These are phyloP conservation scores for Tachina grossa DNA, from an alignment of 2,888 invertebrate genomes.

Conservation along the genomic window DNA sequence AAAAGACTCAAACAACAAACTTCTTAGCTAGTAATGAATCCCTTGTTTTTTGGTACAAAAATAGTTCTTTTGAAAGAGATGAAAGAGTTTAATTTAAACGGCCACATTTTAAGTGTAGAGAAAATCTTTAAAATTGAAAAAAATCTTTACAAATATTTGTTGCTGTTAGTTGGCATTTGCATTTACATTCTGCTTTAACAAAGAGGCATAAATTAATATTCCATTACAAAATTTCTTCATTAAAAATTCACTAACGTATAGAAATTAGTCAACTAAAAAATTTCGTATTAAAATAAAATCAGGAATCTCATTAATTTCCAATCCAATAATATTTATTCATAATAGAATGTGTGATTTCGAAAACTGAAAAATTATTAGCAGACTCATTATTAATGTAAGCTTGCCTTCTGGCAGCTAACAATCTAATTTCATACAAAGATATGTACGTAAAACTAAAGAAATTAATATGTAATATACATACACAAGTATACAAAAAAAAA, in stretches of 20 bases:
- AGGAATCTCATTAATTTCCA: neutral
- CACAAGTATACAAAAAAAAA: slow-evolving; percentile 10
- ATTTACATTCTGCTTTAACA: neutral
- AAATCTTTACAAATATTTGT: neutral
- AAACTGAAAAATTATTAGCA: neutral
- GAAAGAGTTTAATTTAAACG: too few species aligned
- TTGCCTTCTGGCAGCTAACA: slow-evolving; percentile 38
- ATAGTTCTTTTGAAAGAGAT: too few species aligned
- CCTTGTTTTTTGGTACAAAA: neutral
- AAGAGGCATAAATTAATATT: neutral
- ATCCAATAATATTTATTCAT: slow-evolving; percentile 2
- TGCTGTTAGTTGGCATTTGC: neutral
- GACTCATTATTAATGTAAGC: neutral
- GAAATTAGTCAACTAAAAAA: neutral
- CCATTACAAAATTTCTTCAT: neutral
- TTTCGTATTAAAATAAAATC: neutral
- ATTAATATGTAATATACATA: slow-evolving; percentile 41
- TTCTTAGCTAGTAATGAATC: neutral
- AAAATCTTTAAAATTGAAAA: neutral
- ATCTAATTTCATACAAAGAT: slow-evolving; percentile 55
- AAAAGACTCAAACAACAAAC: slow-evolving; percentile 43
- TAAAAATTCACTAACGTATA: neutral
- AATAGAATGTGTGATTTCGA: slow-evolving; percentile 43
- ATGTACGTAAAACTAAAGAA: neutral
- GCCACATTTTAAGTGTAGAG: too few species aligned